Evolutionary conservation across 1,140 invertebrate species (phyloP).

Genomic region (Subanguina moxae): DNA sequence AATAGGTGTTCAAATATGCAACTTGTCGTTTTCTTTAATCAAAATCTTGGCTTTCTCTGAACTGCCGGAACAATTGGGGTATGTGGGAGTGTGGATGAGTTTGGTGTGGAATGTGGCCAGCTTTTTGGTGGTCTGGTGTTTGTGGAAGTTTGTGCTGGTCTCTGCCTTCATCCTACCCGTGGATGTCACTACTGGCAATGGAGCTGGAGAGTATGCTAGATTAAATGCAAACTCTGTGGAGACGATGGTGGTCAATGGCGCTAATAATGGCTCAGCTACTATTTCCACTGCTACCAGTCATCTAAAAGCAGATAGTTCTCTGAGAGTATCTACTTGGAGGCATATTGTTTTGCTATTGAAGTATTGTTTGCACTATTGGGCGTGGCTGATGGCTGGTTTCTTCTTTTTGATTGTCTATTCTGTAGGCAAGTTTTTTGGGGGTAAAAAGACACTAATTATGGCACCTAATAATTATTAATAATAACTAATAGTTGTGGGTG

Average conservation of each 20-base stretch:
- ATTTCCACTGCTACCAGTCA: not conserved
- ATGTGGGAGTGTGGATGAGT: conserved; percentile 16
- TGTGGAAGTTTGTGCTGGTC: conserved; percentile 9
- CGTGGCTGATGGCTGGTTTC: conserved; percentile 24
- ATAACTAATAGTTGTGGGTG: too few species aligned
- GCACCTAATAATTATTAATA: too few species aligned
- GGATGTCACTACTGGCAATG: not conserved
- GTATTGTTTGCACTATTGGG: conserved; percentile 27
- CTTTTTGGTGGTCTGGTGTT: conserved; percentile 4
- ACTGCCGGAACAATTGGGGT: not conserved
- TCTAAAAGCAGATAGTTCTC: not conserved
- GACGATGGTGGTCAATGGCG: too few species aligned
- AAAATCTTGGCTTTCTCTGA: conserved; percentile 22
- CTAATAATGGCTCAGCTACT: not conserved
- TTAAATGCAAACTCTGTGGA: too few species aligned
- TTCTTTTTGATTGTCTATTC: conserved; percentile 31
- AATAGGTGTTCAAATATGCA: conserved; percentile 14
- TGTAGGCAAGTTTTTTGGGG: conserved; percentile 17
- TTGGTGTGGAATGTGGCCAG: conserved; percentile 15
- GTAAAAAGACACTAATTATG: too few species aligned
- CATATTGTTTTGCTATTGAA: conserved; percentile 19
- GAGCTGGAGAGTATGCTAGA: not conserved
- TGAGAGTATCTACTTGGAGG: conserved; percentile 12
- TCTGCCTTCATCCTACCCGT: not conserved
- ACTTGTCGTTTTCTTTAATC: conserved; percentile 19